phyloP scores from a whole-genome alignment of 2,113 vertebrate species.

The Tursiops truncatus region DNA sequence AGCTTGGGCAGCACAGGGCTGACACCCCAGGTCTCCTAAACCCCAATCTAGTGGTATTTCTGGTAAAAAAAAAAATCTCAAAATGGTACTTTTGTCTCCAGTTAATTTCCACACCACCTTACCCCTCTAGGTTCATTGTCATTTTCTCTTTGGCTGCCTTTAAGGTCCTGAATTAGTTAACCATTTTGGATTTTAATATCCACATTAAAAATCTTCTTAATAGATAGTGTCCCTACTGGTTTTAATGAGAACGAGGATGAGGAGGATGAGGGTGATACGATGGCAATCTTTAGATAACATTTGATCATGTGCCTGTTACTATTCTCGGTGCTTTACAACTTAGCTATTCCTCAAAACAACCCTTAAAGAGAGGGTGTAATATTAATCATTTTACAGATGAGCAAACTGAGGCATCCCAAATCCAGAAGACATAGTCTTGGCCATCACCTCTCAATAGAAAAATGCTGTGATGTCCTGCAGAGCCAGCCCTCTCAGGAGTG shows the following conservation, averaged over 20 bases:
- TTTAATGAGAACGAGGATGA: background rate
- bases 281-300: background rate
- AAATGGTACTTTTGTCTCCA: background rate
- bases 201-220: background rate
- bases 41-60: background rate
- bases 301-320: rapidly evolving
- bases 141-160: background rate
- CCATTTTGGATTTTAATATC: background rate
- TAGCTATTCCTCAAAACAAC: background rate
- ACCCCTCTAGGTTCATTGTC: too few relatives aligned
- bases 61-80: background rate
- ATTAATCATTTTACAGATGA: background rate
- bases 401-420: background rate
- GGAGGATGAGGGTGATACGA: rapidly evolving
- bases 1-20: rapidly evolving
- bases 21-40: background rate
- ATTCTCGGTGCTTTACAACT: background rate
- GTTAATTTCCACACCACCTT: background rate
- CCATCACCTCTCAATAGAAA: background rate
- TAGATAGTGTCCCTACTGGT: background rate
- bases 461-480: background rate
- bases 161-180: background rate
- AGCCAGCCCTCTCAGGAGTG: rapidly evolving
- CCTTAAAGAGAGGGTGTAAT: rapidly evolving
- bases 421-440: rapidly evolving